A percentile compares a stretch with the other conserved stretches of the same genome.
Evolutionary conservation across 2,797 vertebrate genomes (phyloP).

Genomic region (Gymnoscopelus braueri): DNA sequence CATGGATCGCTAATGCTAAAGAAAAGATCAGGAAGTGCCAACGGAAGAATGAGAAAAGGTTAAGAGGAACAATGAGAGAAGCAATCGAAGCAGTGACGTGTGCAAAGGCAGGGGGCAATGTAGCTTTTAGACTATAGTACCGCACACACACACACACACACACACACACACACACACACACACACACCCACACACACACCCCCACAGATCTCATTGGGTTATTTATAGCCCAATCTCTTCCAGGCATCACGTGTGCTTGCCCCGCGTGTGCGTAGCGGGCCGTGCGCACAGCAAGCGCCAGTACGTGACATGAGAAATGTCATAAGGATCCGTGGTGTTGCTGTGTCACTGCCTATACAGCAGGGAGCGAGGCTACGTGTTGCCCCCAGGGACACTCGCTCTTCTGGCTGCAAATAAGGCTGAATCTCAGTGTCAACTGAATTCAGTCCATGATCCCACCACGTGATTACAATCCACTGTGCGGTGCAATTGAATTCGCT

Average conservation of each 20-base stretch:
- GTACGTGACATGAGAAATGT: conserved; percentile 73
- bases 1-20: conserved; percentile 39
- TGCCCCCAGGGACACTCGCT: conserved; percentile 55
- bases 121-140: no score
- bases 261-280: conserved; percentile 10
- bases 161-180: conserved; percentile 23
- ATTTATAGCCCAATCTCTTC: conserved; percentile 64
- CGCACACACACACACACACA: background rate
- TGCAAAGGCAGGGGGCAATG: no score
- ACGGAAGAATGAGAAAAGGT: conserved; percentile 57
- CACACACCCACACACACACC: conserved; percentile 26
- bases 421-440: conserved; percentile 22
- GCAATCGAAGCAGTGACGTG: no score
- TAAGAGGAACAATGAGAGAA: conserved; percentile 38
- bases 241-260: conserved; percentile 48
- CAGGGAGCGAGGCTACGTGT: conserved; percentile 21
- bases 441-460: background rate
- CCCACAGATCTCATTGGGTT: conserved; percentile 45
- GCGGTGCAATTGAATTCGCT: background rate
- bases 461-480: background rate
- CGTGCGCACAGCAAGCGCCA: conserved; percentile 42
- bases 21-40: conserved; percentile 41
- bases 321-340: conserved; percentile 53
- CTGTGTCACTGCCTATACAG: conserved; percentile 33
- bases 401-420: conserved; percentile 66